Percentiles rank a stretch among this genome's conserved stretches.
Conservation (phyloP, 2,888 invertebrate species). For the Ischnura elegans region DNA sequence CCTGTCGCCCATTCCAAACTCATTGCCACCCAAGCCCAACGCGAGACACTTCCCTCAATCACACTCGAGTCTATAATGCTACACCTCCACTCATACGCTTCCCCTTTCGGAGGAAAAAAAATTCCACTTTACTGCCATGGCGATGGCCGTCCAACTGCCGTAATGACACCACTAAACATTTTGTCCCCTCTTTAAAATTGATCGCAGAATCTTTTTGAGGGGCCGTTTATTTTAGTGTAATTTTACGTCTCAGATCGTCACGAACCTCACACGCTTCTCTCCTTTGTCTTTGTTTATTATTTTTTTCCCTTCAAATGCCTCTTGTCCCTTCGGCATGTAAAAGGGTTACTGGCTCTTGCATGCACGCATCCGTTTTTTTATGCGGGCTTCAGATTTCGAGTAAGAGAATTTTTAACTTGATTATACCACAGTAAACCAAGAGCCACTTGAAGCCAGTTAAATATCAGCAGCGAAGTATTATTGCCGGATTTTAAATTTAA, state of each 20-base stretch:
- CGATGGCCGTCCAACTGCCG: conserved; percentile 57
- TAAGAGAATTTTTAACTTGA: neutral
- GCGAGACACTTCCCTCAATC: neutral
- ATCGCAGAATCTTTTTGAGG: conserved; percentile 61
- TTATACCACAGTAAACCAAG: neutral
- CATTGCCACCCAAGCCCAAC: neutral
- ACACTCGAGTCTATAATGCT: conserved; percentile 5
- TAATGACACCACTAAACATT: conserved; percentile 62
- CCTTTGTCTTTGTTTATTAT: neutral
- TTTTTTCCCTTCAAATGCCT: neutral
- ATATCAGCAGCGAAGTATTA: neutral
- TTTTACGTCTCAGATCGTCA: conserved; percentile 65
- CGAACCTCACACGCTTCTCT: conserved; percentile 7
- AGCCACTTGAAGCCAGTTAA: neutral
- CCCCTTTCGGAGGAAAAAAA: conserved; percentile 11
- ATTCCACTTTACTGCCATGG: conserved; percentile 49
- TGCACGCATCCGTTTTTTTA: neutral
- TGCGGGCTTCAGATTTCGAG: neutral
- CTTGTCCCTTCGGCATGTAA: neutral
- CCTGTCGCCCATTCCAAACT: neutral
- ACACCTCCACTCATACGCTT: conserved; percentile 20
- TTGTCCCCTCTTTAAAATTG: conserved; percentile 55
- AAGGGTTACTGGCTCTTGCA: neutral
- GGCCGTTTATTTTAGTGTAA: conserved; percentile 53
- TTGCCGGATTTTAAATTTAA: too few relatives aligned